These are phyloP conservation scores for Rhyacichthys aspro DNA, from an alignment of 2,797 vertebrate species.

Conservation along the genomic window DNA sequence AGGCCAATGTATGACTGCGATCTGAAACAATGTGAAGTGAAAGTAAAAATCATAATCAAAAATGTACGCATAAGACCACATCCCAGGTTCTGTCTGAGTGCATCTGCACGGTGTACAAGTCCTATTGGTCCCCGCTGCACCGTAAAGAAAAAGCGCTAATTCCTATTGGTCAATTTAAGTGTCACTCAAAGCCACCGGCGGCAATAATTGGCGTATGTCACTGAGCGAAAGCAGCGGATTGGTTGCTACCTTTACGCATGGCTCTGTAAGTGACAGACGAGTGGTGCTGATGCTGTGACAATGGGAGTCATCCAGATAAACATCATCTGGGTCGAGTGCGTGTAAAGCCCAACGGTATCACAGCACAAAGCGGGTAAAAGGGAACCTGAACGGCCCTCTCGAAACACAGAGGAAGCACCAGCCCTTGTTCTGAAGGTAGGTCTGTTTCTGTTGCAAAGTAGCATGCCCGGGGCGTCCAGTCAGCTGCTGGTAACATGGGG, in stretches of 20 bases:
- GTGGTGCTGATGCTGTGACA: constrained; percentile 77
- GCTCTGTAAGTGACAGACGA: constrained; percentile 37
- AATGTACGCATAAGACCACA: too few relatives aligned
- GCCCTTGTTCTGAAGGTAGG: constrained; percentile 53
- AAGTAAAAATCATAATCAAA: too few relatives aligned
- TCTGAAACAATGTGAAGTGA: too few relatives aligned
- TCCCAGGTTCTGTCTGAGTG: not conserved
- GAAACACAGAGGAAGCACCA: constrained; percentile 29
- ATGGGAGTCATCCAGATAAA: constrained; percentile 68
- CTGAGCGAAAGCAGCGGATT: constrained; percentile 42
- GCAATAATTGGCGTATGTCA: constrained; percentile 39
- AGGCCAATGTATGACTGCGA: too few relatives aligned
- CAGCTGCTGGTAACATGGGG: constrained; percentile 16
- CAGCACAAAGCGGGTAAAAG: not conserved
- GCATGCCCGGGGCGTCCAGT: constrained; percentile 27
- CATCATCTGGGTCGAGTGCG: constrained; percentile 67
- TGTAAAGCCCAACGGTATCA: constrained; percentile 32
- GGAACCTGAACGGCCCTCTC: constrained; percentile 20
- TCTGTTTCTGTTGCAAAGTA: constrained; percentile 16
- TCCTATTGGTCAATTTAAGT: constrained; percentile 28
- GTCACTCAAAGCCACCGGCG: not conserved
- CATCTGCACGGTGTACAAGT: constrained; percentile 56
- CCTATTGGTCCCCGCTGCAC: constrained; percentile 45
- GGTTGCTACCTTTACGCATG: constrained; percentile 36
- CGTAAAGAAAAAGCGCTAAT: not conserved